phyloP scores from a whole-genome alignment of 2,888 invertebrate genomes.

The Epinotia brunnichana region DNA sequence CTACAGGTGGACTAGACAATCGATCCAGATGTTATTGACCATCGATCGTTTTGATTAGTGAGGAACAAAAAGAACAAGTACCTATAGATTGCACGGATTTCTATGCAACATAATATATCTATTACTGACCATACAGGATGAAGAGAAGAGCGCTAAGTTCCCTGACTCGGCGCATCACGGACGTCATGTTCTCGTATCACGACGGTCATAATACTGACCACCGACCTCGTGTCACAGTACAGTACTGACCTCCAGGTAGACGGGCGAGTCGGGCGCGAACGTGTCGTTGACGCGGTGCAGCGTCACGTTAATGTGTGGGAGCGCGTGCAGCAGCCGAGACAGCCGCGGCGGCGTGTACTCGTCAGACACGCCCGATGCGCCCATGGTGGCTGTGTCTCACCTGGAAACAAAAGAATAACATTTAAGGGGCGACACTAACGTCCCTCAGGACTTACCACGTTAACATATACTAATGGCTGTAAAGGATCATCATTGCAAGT shows the following conservation, averaged over 20 bases:
- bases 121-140: too few species aligned
- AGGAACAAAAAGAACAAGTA: too few species aligned
- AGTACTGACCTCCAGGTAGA: conserved; percentile 91
- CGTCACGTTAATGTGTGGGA: conserved; percentile 96
- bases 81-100: too few species aligned
- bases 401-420: conserved; percentile 50
- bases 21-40: conserved; percentile 1
- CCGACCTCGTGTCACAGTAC: conserved; percentile 87
- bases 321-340: conserved; percentile 92
- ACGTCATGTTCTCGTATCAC: too few species aligned
- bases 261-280: conserved; percentile 94
- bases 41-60: too few species aligned
- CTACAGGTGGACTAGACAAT: neutral
- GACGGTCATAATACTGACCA: too few species aligned
- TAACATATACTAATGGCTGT: too few species aligned
- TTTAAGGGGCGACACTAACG: neutral
- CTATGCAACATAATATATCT: too few species aligned
- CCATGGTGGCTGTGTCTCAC: conserved; percentile 73
- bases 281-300: conserved; percentile 95
- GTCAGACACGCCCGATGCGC: conserved; percentile 83
- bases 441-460: too few species aligned
- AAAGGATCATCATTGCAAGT: too few species aligned
- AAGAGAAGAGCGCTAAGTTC: too few species aligned
- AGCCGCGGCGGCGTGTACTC: conserved; percentile 94
- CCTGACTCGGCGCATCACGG: too few species aligned